Base-by-base conservation (phyloP, 2,113 vertebrate genomes). In the Tricholaema leucomelas region DNA sequence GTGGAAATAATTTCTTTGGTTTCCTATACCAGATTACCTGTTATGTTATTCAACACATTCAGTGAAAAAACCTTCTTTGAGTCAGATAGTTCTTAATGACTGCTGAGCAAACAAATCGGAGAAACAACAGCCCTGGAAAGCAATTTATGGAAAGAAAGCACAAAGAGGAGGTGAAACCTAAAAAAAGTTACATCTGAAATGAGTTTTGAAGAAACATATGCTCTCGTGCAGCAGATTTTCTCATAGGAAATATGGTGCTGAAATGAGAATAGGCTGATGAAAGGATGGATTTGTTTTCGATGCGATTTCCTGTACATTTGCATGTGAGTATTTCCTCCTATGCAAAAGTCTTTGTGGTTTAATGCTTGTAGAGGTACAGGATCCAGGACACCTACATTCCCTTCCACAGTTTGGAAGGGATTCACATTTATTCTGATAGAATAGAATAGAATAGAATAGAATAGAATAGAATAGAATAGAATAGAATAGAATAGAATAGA, bases 141-240 rank as follows among this genome's bases (percentile, higher is more conserved):
- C 54, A 93, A 67, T 89, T 87, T 93, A 80, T 56, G 87, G 87
- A 79, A 93, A 85, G 72, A 82, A 96, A 93, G 33, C 59, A 93
- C 1, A 23, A 90, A 94, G 88, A 90, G 66, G 93, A 95, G 87
- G 90, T 94, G 87, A 95, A 89, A 88, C 87, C 91, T 96, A 93
- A 92, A 94, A 95, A 89, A 88, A 89, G 84, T 94, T 92, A 94
- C 79, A 80, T 96, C 69, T 93, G 93, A 96, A 96, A 91, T 77
- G 56, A 89, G 61, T 95, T 96, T 96, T 92, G 91, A 96, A 95
- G 85, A 90, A 96, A 85, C 93, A 96, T 96, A 96, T 94, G 94
- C 79, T 96, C 87, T 91, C 91, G 82, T 83, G 89, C 56, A 87
- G 87, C 95, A 95, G 96, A 94, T 96, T 95, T 96, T 94, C 92